Evolutionary conservation across 2,113 vertebrate species (phyloP).

Genomic region (Pardalotus punctatus): DNA sequence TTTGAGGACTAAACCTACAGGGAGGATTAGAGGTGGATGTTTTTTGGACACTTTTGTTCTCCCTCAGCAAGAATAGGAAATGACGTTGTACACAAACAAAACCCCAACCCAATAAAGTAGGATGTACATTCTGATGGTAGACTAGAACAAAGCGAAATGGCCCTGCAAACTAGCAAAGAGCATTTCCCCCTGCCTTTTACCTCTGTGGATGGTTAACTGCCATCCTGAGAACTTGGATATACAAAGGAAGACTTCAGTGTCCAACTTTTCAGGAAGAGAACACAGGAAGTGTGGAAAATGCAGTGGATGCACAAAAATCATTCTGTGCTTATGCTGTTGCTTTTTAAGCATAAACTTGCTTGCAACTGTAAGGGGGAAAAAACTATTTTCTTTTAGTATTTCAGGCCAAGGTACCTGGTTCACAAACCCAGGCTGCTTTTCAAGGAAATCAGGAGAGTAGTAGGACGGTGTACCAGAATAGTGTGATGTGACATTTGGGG

Average conservation of each 20-base stretch:
- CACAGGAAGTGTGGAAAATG: neutral
- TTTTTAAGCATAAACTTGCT: neutral
- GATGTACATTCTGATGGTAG: neutral
- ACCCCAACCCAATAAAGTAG: accelerated
- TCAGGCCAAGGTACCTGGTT: neutral
- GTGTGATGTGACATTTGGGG: neutral
- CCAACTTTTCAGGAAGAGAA: neutral
- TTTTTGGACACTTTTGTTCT: neutral
- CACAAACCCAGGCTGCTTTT: neutral
- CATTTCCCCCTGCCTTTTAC: neutral
- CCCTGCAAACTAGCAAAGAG: neutral
- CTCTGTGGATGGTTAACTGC: neutral
- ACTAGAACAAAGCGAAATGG: neutral
- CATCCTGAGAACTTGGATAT: neutral
- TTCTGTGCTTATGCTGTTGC: neutral
- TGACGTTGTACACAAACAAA: neutral
- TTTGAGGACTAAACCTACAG: neutral
- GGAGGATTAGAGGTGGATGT: neutral
- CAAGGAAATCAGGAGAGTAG: neutral
- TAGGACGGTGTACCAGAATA: neutral
- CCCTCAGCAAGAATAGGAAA: neutral
- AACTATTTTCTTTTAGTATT: neutral
- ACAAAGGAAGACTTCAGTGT: neutral
- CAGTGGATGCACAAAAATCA: neutral
- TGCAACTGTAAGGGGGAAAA: neutral